Base-by-base conservation (phyloP, 2,113 vertebrate genomes). In the Globicephala melas region DNA sequence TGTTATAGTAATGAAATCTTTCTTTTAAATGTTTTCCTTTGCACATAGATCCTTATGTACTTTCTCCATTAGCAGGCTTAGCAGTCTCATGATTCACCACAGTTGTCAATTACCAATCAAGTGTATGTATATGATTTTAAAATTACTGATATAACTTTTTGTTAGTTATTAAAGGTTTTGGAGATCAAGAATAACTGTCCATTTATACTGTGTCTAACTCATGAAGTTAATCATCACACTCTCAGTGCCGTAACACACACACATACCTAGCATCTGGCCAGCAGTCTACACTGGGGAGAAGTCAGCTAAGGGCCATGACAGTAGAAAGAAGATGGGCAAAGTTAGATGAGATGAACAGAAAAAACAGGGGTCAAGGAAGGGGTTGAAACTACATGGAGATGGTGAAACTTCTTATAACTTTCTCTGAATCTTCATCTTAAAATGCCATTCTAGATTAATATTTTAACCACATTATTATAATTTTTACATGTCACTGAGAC, bases 351-450 rank as follows among this genome's bases (percentile, higher is more conserved):
- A 85, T 71, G n/a, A 87, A 70, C 26, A 85, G 60, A 14, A 71
- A 80, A 88, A 86, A 21, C 7, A 7, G 31, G 60, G 11, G 23
- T 55, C 68, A 55, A 68, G 20, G 73, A 74, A 93, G 28, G 60
- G 23, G 65, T n/a, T 92, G 26, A 89, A 87, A 60, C 53, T 71
- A 8, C 53, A 79, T 63, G 31, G n/a, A 7, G 23, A 44, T 83
- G 63, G 23, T 92, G 6, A 87, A 89, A 36, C 2, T 38, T 73
- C 55, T 67, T 8, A 10, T 41, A 81, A 81, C 26, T 89, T 85
- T 88, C 70, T 94, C n/a, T 94, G 53, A 89, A 31, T 74, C 36
- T 82, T 90, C 44, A 62, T 90, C 58, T 36, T 80, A 89, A 96
- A 25, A 63, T 97, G 44, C n/a, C 33, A 60, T 33, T 92, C 84